phyloP scores from a whole-genome alignment of 2,113 vertebrate genomes.

The Psilopsiagon aymara region DNA sequence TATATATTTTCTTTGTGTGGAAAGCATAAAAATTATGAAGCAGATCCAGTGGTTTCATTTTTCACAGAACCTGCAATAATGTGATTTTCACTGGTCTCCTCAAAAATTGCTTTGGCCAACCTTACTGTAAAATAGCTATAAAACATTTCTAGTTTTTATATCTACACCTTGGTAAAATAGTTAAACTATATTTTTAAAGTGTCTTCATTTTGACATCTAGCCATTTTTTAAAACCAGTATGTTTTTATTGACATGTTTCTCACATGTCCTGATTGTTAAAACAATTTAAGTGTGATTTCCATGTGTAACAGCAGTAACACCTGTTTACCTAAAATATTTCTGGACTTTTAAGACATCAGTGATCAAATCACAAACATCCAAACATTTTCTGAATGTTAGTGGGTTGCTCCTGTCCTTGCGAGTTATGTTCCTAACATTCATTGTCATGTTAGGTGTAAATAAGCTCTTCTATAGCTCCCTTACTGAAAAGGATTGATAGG shows the following conservation, averaged over 20 bases:
- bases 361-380: background rate
- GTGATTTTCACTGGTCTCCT: slow-evolving; percentile 33
- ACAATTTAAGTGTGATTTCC: background rate
- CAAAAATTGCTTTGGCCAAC: background rate
- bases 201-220: background rate
- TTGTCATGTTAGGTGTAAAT: background rate
- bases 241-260: background rate
- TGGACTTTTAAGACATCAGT: background rate
- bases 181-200: background rate
- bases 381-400: background rate
- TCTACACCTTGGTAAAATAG: background rate
- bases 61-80: slow-evolving; percentile 19
- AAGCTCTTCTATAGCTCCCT: background rate
- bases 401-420: background rate
- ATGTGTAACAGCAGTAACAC: background rate
- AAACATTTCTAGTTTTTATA: background rate
- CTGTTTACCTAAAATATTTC: background rate
- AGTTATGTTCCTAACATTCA: background rate
- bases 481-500: background rate
- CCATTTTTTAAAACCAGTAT: background rate
- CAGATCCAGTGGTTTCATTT: slow-evolving; percentile 23
- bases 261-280: background rate
- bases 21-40: slow-evolving; percentile 30
- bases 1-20: slow-evolving; percentile 26
- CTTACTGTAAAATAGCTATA: background rate